Percentiles rank a stretch among this genome's conserved stretches.
Conservation (phyloP, 2,888 invertebrate genomes). For the Elegia similella region DNA sequence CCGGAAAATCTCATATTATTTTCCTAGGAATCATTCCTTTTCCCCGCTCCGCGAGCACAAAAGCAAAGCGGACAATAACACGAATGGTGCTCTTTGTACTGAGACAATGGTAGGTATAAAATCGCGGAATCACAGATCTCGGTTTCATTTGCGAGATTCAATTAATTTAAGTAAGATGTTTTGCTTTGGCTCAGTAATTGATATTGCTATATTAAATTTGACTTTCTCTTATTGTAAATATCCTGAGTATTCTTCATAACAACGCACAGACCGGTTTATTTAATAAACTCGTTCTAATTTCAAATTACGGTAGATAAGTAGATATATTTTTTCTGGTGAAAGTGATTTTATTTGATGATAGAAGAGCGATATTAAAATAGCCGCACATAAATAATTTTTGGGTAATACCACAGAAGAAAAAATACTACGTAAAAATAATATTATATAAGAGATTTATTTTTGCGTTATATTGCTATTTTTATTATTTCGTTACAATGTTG, state of each 20-base stretch:
- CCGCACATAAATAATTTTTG: neutral
- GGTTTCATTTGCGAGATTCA: slow-evolving; percentile 46
- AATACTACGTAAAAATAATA: too few relatives aligned
- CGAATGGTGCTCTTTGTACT: slow-evolving; percentile 49
- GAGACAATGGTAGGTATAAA: slow-evolving; percentile 47
- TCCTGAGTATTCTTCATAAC: neutral
- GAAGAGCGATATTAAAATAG: neutral
- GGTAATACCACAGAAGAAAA: too few relatives aligned
- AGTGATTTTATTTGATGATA: neutral
- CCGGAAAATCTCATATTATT: slow-evolving; percentile 59
- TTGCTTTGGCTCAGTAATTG: slow-evolving; percentile 33
- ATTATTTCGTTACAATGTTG: too few relatives aligned
- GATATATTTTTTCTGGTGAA: slow-evolving; percentile 1
- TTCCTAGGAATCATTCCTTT: slow-evolving; percentile 50
- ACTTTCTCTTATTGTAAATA: slow-evolving; percentile 15
- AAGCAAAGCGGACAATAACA: slow-evolving; percentile 53
- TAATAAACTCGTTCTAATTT: neutral
- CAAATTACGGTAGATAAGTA: neutral
- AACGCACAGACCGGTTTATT: neutral
- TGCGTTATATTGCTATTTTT: too few relatives aligned
- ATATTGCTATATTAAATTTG: slow-evolving; percentile 42
- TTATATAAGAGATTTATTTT: too few relatives aligned
- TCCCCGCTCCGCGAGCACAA: slow-evolving; percentile 37
- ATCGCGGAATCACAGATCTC: slow-evolving; percentile 40
- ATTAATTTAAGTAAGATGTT: slow-evolving; percentile 52